Conservation (phyloP, 2,888 invertebrate genomes). For the Cremastinae sp. region DNA sequence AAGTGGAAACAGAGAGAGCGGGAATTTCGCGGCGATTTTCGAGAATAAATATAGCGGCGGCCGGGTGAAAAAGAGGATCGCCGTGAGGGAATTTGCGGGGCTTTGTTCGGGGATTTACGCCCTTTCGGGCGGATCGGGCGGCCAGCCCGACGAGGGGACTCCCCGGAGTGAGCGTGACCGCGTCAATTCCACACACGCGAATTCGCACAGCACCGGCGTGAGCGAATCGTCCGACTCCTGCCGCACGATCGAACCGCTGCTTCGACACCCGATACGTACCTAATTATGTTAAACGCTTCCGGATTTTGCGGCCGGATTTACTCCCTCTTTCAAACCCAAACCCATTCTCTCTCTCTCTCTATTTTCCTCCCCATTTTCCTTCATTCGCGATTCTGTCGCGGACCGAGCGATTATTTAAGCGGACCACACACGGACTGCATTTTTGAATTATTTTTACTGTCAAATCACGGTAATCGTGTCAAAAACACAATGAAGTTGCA, state of each 20-base stretch:
- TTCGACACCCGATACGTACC: constrained; percentile 78
- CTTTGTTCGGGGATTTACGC: constrained; percentile 18
- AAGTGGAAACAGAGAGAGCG: constrained; percentile 40
- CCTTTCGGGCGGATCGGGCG: constrained; percentile 16
- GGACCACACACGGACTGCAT: no score
- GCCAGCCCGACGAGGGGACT: constrained; percentile 44
- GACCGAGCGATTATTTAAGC: constrained; percentile 3
- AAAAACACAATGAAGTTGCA: no score
- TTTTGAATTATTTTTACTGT: no score
- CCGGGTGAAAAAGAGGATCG: constrained; percentile 8
- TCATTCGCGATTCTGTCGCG: background rate
- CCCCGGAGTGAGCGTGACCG: constrained; percentile 50
- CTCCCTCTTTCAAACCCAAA: constrained; percentile 51
- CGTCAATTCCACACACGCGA: constrained; percentile 4
- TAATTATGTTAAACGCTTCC: constrained; percentile 80
- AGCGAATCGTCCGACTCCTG: constrained; percentile 28
- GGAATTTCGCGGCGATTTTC: constrained; percentile 19
- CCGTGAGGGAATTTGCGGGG: background rate
- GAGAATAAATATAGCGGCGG: background rate
- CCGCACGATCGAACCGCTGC: constrained; percentile 55
- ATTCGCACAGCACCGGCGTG: background rate
- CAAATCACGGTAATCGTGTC: background rate
- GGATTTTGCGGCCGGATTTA: constrained; percentile 78
- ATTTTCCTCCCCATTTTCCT: constrained; percentile 23
- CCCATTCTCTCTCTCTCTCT: constrained; percentile 58